phyloP scores from a whole-genome alignment of 2,888 invertebrate genomes.

The Lasiommata megera region DNA sequence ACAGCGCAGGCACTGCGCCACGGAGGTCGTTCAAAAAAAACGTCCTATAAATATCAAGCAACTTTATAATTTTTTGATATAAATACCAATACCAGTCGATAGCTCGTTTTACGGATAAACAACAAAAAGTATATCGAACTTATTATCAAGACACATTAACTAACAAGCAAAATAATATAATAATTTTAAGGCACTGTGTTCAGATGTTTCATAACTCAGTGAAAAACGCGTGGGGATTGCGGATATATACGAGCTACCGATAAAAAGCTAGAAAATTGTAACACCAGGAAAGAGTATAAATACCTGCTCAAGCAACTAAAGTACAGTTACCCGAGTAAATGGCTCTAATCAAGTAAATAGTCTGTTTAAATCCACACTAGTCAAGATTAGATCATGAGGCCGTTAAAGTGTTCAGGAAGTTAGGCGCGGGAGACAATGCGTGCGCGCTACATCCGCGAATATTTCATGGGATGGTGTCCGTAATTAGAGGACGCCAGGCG shows the following conservation, averaged over 20 bases:
- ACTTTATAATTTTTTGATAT: too few species aligned
- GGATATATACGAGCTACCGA: neutral
- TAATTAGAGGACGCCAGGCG: slow-evolving; percentile 68
- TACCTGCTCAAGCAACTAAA: neutral
- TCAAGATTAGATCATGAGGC: slow-evolving; percentile 16
- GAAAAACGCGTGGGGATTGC: neutral
- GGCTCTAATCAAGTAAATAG: slow-evolving; percentile 14
- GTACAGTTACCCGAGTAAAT: slow-evolving; percentile 5
- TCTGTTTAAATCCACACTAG: slow-evolving; percentile 12
- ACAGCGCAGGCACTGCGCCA: too few species aligned
- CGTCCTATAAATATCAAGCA: too few species aligned
- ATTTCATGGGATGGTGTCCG: slow-evolving; percentile 57
- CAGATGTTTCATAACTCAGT: neutral
- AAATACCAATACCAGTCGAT: too few species aligned
- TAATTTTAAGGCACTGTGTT: too few species aligned
- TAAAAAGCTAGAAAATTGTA: neutral
- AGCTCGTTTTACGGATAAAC: too few species aligned
- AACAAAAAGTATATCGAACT: too few species aligned
- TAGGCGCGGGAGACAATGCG: slow-evolving; percentile 58
- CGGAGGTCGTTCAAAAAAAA: too few species aligned
- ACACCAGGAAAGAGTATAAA: neutral
- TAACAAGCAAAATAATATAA: too few species aligned
- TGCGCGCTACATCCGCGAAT: slow-evolving; percentile 52
- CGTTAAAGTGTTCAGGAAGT: slow-evolving; percentile 54
- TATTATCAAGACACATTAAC: too few species aligned